Evolutionary conservation across 2,888 invertebrate genomes (phyloP).

Genomic region (Shargacucullia verbasci): DNA sequence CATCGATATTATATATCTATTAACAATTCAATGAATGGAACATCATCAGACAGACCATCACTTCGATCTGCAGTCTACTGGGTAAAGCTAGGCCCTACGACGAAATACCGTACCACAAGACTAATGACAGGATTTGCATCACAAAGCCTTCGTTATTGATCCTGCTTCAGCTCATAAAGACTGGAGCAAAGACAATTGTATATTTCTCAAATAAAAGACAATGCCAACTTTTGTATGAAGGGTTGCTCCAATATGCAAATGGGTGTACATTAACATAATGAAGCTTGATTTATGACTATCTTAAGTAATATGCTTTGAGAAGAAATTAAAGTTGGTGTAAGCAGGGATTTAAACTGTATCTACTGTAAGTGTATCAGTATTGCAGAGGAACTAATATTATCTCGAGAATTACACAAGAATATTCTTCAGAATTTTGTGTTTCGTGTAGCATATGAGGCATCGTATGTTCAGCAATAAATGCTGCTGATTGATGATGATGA

Average conservation of each 20-base stretch:
- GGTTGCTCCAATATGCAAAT: constrained; percentile 44
- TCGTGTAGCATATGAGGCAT: too few relatives aligned
- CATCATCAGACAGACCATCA: too few relatives aligned
- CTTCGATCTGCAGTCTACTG: too few relatives aligned
- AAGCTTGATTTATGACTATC: constrained; percentile 40
- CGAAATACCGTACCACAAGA: too few relatives aligned
- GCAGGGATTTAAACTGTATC: background rate
- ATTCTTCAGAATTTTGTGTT: too few relatives aligned
- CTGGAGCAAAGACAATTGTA: constrained; percentile 40
- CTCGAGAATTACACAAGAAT: too few relatives aligned
- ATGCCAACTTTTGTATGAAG: constrained; percentile 38
- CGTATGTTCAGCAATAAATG: too few relatives aligned
- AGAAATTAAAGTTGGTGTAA: constrained; percentile 31
- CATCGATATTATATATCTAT: too few relatives aligned
- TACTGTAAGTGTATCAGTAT: constrained; percentile 4
- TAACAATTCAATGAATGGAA: too few relatives aligned
- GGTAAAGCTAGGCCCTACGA: too few relatives aligned
- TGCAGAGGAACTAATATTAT: too few relatives aligned
- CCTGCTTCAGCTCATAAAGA: constrained; percentile 34
- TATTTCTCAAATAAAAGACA: constrained; percentile 36
- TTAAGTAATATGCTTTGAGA: constrained; percentile 19
- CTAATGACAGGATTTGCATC: constrained; percentile 49
- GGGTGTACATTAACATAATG: constrained; percentile 43
- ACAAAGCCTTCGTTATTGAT: constrained; percentile 48
- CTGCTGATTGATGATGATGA: too few relatives aligned